Evolutionary conservation across 2,113 vertebrate genomes (phyloP), one percentile per base, ranked within the genome.

Genomic region (Neomonachus schauinslandi): DNA sequence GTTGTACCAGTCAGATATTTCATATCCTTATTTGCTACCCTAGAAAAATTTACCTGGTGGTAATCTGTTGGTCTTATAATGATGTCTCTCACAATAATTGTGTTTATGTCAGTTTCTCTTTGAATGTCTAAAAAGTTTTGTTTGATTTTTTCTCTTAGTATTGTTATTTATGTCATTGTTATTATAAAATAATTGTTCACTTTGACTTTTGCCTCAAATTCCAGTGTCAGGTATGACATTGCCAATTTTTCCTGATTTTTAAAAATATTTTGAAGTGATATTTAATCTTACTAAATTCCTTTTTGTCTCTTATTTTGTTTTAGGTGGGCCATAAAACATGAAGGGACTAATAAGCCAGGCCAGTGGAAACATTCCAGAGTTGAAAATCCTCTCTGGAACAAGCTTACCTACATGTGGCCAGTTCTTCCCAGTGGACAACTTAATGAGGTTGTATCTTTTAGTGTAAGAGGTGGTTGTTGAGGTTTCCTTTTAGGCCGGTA

Each of bases 351-450:
- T 2, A 97, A 98, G 42, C 89, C 97, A 26, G 94, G 67, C 49
- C 98, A 98, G 1, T 49, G 77, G 98, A 98, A 96, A 53, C 65
- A 81, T 67, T 98, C 94, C 57, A 97, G 93, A 97, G 97, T 95
- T 92, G 96, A 98, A 55, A 98, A 98, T 76, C 94, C 95, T 33
- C 89, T 97, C 4, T 98, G 97, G 98, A 98, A 98, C 65, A 98
- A 98, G 19, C 79, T 98, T 42, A 98, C 39, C 0, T 98, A 86
- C 55, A 71, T 95, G 94, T 98, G 97, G 94, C 94, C 92, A 18
- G 19, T 95, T 18, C 86, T 98, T 93, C 95, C 94, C 93, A 97
- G 72, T 0, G 90, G 97, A 82, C 65, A 97, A 69, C 84, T 98
- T 49, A 93, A 95, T 74, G 80, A 39, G 76, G 72, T 97, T 81